Evolutionary conservation across 1,140 invertebrate species (phyloP).

Genomic region (Listronotus bonariensis): DNA sequence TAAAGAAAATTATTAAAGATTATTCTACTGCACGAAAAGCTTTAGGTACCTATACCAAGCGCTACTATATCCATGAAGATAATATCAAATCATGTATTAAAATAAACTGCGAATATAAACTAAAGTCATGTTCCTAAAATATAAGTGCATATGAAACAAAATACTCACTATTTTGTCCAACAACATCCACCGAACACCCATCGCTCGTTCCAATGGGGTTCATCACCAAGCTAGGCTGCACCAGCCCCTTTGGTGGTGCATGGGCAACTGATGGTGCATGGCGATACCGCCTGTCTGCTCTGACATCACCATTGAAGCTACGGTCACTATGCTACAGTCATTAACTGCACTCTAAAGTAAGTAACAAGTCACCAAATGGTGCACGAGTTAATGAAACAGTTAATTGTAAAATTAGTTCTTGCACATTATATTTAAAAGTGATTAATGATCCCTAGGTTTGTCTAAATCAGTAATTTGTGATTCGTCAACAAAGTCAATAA

Average conservation of each 20-base stretch:
- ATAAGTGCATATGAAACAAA: not conserved
- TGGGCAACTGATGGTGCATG: conserved; percentile 63
- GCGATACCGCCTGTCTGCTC: conserved; percentile 61
- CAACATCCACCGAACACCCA: conserved; percentile 51
- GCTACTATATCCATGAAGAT: too few relatives aligned
- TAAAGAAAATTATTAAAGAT: too few relatives aligned
- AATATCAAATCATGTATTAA: too few relatives aligned
- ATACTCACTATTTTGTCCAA: conserved; percentile 53
- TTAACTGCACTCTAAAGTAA: not conserved
- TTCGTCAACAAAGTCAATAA: too few relatives aligned
- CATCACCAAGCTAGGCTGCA: conserved; percentile 63
- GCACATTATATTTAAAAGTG: too few relatives aligned
- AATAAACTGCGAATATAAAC: too few relatives aligned
- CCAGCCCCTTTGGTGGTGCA: conserved; percentile 61
- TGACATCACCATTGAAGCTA: conserved; percentile 61
- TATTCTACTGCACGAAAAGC: too few relatives aligned
- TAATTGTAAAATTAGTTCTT: too few relatives aligned
- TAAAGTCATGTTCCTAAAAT: too few relatives aligned
- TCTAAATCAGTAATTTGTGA: not conserved
- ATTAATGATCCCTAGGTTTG: not conserved
- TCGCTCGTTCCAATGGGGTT: conserved; percentile 57
- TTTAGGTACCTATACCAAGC: too few relatives aligned
- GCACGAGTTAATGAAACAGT: too few relatives aligned
- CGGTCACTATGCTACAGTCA: conserved; percentile 9
- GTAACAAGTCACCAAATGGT: too few relatives aligned